Evolutionary conservation across 2,797 vertebrate species (phyloP).

Genomic region (Galaxias olidus): DNA sequence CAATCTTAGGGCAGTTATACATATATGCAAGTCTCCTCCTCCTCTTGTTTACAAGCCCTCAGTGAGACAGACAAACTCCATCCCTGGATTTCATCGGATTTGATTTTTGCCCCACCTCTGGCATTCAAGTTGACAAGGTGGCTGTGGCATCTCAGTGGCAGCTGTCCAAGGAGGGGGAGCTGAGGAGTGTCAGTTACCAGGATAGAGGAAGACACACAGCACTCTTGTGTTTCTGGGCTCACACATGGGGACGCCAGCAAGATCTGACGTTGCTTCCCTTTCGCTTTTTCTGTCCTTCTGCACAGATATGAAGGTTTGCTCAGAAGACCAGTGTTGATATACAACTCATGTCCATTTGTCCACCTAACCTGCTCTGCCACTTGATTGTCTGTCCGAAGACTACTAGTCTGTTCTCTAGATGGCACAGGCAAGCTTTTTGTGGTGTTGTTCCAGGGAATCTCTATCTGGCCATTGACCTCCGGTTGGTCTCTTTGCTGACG

Average conservation of each 20-base stretch:
- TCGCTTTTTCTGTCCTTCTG: conserved; percentile 28
- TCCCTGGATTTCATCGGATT: conserved; percentile 47
- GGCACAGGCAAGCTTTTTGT: conserved; percentile 32
- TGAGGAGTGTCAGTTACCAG: conserved; percentile 47
- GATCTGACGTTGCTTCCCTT: conserved; percentile 17
- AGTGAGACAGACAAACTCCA: conserved; percentile 35
- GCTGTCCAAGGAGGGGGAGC: conserved; percentile 38
- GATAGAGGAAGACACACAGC: conserved; percentile 50
- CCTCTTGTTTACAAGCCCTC: conserved; percentile 44
- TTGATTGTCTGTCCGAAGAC: neutral
- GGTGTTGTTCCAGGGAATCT: conserved; percentile 19
- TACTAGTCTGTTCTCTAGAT: conserved; percentile 16
- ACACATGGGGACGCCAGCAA: conserved; percentile 29
- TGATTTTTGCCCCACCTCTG: conserved; percentile 40
- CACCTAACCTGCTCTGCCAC: neutral
- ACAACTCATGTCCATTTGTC: conserved; percentile 20
- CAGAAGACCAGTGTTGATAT: conserved; percentile 17
- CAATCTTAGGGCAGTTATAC: conserved; percentile 29
- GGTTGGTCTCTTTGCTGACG: conserved; percentile 31
- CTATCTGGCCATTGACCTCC: conserved; percentile 21
- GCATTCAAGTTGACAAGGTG: conserved; percentile 41
- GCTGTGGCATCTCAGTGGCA: conserved; percentile 56
- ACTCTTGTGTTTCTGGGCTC: conserved; percentile 73
- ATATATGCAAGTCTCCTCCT: conserved; percentile 35
- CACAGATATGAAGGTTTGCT: conserved; percentile 45